Conservation (phyloP, 2,797 vertebrate genomes). For the Macropodus opercularis region DNA sequence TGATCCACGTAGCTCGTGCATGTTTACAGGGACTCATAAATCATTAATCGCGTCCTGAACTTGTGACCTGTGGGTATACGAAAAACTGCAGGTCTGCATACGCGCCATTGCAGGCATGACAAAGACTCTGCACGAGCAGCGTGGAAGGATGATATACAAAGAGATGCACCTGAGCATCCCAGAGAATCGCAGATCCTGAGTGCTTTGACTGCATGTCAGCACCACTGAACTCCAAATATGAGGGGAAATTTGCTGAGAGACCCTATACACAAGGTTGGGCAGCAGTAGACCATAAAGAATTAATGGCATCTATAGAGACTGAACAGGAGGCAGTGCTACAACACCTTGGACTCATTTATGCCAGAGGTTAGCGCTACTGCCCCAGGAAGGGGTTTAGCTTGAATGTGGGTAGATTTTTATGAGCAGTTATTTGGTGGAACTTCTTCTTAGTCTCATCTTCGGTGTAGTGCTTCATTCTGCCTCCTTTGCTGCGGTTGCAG, state of each 20-base stretch:
- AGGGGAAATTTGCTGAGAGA: slow-evolving; percentile 52
- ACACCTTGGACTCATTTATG: slow-evolving; percentile 46
- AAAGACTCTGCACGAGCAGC: slow-evolving; percentile 17
- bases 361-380: slow-evolving; percentile 36
- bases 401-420: slow-evolving; percentile 39
- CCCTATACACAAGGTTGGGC: slow-evolving; percentile 56
- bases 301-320: slow-evolving; percentile 65
- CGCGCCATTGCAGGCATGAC: not conserved
- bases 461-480: slow-evolving; percentile 19
- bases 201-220: slow-evolving; percentile 51
- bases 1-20: slow-evolving; percentile 21
- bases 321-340: slow-evolving; percentile 52
- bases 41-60: slow-evolving; percentile 75
- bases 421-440: slow-evolving; percentile 39
- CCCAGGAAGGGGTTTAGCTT: slow-evolving; percentile 40
- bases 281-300: slow-evolving; percentile 73
- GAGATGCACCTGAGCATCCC: slow-evolving; percentile 39
- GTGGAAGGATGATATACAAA: slow-evolving; percentile 28
- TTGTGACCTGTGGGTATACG: slow-evolving; percentile 63
- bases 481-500: slow-evolving; percentile 8
- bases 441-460: slow-evolving; percentile 32
- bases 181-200: slow-evolving; percentile 38
- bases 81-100: slow-evolving; percentile 15
- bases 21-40: slow-evolving; percentile 73
- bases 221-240: slow-evolving; percentile 58